Percentiles rank a stretch among this genome's conserved stretches.
phyloP scores from a whole-genome alignment of 2,888 invertebrate species.

The Ashinkailepas kermadecensis region DNA sequence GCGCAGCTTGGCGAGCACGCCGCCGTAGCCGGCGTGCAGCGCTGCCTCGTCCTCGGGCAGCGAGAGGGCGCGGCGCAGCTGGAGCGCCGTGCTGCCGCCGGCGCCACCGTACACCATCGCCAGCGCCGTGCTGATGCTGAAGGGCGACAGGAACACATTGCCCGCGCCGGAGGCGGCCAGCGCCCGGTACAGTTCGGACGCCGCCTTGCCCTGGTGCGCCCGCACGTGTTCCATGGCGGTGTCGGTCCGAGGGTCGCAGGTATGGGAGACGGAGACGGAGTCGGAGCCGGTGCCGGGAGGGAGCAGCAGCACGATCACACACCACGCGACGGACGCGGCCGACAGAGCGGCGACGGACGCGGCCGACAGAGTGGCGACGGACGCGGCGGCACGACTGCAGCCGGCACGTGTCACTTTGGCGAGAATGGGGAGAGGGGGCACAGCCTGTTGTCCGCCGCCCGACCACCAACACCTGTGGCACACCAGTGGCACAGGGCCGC shows the following conservation, averaged over 20 bases:
- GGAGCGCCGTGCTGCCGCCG: slow-evolving; percentile 59
- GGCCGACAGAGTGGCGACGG: neutral
- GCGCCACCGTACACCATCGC: slow-evolving; percentile 70
- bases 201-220: neutral
- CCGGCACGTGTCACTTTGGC: no score
- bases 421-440: no score
- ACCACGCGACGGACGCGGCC: neutral
- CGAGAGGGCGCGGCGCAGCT: slow-evolving; percentile 55
- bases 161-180: slow-evolving; percentile 22
- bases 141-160: slow-evolving; percentile 80
- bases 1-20: neutral
- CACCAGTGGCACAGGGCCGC: no score
- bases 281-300: neutral
- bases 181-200: neutral
- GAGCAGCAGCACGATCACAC: neutral
- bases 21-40: neutral
- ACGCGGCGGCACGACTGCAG: neutral
- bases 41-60: slow-evolving; percentile 39
- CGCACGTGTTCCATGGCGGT: neutral
- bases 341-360: no score
- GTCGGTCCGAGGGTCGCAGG: neutral
- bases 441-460: no score
- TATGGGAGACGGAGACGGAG: neutral
- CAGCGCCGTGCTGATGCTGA: slow-evolving; percentile 73
- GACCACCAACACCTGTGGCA: no score